Evolutionary conservation across 2,888 invertebrate species (phyloP).

Genomic region (Anodontia alba): DNA sequence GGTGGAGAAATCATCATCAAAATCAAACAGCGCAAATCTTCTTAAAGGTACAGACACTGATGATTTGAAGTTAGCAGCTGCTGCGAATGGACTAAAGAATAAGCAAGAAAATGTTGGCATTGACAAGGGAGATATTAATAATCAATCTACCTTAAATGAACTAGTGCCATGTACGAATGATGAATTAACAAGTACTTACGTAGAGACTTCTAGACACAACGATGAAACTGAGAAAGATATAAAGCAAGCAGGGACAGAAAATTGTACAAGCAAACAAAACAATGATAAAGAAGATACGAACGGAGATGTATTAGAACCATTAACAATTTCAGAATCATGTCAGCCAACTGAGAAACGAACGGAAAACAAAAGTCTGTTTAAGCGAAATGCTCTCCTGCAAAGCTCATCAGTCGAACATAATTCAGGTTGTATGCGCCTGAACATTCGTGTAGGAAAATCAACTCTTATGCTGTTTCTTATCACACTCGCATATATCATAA

Average conservation of each 20-base stretch:
- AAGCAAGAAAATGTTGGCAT: background rate
- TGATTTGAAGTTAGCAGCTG: background rate
- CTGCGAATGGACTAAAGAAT: background rate
- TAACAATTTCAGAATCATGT: background rate
- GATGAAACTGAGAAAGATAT: background rate
- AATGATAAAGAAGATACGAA: background rate
- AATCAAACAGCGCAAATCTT: constrained; percentile 31
- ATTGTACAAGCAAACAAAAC: background rate
- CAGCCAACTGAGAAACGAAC: background rate
- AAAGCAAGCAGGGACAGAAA: background rate
- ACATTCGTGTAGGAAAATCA: constrained; percentile 60
- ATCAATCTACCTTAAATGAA: background rate
- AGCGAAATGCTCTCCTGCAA: constrained; percentile 2
- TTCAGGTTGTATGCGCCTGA: constrained; percentile 20
- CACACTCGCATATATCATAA: constrained; percentile 69
- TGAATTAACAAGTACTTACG: background rate
- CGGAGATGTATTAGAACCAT: background rate
- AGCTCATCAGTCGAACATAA: background rate
- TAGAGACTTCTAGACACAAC: background rate
- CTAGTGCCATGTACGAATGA: background rate
- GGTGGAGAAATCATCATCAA: constrained; percentile 32
- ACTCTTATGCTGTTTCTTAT: constrained; percentile 73
- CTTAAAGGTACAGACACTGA: constrained; percentile 10
- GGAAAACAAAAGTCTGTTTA: background rate
- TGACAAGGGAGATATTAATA: background rate